A percentile compares a stretch with the other conserved stretches of the same genome.
Evolutionary conservation across 1,140 invertebrate genomes (phyloP).

Genomic region (Papilio aristodemus): DNA sequence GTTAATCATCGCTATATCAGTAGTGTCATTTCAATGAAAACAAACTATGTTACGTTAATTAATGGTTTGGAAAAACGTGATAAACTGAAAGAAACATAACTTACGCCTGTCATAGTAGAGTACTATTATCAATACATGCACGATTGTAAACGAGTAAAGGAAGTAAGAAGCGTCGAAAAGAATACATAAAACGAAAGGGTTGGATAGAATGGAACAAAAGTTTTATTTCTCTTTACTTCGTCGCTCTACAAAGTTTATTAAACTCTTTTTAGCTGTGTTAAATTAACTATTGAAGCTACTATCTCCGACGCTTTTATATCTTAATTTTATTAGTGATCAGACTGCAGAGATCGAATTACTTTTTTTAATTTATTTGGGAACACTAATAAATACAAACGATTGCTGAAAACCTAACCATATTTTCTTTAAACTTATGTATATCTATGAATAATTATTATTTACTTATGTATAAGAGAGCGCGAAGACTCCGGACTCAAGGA

Average conservation of each 20-base stretch:
- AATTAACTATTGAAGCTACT: neutral
- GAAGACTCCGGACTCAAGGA: too few relatives aligned
- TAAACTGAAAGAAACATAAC: too few relatives aligned
- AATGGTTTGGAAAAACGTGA: too few relatives aligned
- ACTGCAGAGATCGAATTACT: conserved; percentile 4
- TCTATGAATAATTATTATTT: too few relatives aligned
- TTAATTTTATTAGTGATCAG: conserved; percentile 15
- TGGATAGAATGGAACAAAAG: conserved; percentile 28
- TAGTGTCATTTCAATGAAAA: too few relatives aligned
- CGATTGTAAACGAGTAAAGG: neutral
- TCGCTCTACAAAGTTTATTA: conserved; percentile 40
- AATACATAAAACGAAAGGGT: conserved; percentile 36
- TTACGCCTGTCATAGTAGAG: neutral
- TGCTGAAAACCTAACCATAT: too few relatives aligned
- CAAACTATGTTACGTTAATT: too few relatives aligned
- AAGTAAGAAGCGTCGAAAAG: conserved; percentile 19
- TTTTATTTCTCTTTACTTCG: conserved; percentile 38
- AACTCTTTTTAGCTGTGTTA: conserved; percentile 19
- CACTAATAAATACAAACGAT: too few relatives aligned
- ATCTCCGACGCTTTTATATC: neutral
- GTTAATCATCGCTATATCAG: too few relatives aligned
- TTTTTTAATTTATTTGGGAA: too few relatives aligned
- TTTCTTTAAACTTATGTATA: too few relatives aligned
- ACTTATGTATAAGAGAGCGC: too few relatives aligned
- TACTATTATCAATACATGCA: neutral